Base-by-base conservation (phyloP, 2,888 invertebrate genomes). In the Ellobium chinense region DNA sequence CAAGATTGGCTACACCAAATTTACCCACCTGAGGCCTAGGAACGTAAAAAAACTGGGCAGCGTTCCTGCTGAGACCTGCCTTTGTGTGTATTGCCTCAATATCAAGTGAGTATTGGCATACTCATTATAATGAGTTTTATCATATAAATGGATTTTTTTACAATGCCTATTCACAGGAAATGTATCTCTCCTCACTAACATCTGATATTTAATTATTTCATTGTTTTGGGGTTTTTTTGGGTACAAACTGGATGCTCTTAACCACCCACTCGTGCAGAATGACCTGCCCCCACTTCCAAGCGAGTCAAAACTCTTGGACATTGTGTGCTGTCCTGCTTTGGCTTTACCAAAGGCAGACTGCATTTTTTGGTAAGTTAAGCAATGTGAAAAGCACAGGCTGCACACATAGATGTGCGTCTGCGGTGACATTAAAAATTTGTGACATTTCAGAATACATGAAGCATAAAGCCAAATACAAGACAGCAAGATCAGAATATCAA, bases 161-260 rank as follows among this genome's bases (percentile, higher is more conserved):
- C n/a, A n/a, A n/a, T n/a, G n/a, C n/a, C n/a, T n/a, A n/a, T n/a
- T 60, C n/a, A 21, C 27, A 60, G n/a, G 60, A n/a, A n/a, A n/a
- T n/a, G n/a, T n/a, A 21, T 5, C 5, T 24, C 21, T 60, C n/a
- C n/a, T 7, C 60, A 21, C 27, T 14, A 24, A 14, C 7, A 14
- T 24, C 21, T 24, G 27, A 60, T 60, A 24, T 60, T 14, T 21
- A n/a, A n/a, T n/a, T n/a, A n/a, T n/a, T n/a, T n/a, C n/a, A n/a
- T n/a, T n/a, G n/a, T n/a, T n/a, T n/a, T n/a, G n/a, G n/a, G n/a
- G n/a, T n/a, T n/a, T n/a, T n/a, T n/a, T n/a, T n/a, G n/a, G 60
- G n/a, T 60, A 60, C 60, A 60, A 60, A 27, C 21, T 60, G 27
- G 60, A 60, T 60, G 60, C n/a, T n/a, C 60, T 60, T 7, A 60